Evolutionary conservation across 2,888 invertebrate species (phyloP).

Genomic region (Eupithecia inturbata): DNA sequence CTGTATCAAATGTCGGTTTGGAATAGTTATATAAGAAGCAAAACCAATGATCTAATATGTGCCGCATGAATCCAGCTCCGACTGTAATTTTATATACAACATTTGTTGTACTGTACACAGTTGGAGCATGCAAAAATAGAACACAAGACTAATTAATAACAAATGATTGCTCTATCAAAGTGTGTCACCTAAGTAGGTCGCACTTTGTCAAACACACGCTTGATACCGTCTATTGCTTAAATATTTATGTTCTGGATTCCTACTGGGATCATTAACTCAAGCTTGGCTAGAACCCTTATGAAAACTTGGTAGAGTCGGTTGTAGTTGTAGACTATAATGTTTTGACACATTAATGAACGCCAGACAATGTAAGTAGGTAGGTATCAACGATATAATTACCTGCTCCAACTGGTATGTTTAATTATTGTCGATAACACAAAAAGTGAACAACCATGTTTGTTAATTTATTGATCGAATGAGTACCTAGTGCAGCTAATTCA

Average conservation of each 20-base stretch:
- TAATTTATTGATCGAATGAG: constrained; percentile 62
- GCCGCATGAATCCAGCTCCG: not conserved
- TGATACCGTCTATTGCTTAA: constrained; percentile 48
- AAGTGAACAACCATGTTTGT: constrained; percentile 43
- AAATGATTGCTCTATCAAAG: constrained; percentile 66
- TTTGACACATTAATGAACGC: not conserved
- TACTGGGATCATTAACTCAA: not conserved
- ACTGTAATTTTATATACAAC: not conserved
- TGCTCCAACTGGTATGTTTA: not conserved
- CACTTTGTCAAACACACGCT: constrained; percentile 48
- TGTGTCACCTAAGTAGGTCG: constrained; percentile 66
- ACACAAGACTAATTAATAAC: constrained; percentile 46
- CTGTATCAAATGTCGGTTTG: not conserved
- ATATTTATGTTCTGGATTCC: constrained; percentile 25
- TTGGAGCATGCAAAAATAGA: constrained; percentile 44
- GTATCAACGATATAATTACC: not conserved
- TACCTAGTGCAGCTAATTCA: constrained; percentile 60
- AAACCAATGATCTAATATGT: not conserved
- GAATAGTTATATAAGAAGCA: not conserved
- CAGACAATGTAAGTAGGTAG: constrained; percentile 1
- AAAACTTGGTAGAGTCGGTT: not conserved
- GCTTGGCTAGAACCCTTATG: not conserved
- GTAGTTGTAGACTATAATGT: not conserved
- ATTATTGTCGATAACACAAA: constrained; percentile 13
- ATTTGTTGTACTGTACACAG: not conserved